phyloP scores from a whole-genome alignment of 37 sponge, comb jelly and placozoan species.

The Ephydatia muelleri region DNA sequence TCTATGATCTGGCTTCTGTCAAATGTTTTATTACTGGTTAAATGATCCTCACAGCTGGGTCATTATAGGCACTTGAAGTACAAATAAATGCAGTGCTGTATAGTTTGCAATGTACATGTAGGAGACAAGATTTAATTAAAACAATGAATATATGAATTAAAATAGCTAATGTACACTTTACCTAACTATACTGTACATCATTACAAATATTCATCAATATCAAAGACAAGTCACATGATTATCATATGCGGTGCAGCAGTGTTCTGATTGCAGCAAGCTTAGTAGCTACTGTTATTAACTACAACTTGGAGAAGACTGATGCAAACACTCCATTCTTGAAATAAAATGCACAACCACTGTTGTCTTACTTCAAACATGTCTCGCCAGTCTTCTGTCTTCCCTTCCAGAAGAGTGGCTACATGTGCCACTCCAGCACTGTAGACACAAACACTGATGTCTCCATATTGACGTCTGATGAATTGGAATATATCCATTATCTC shows the following conservation, averaged over 20 bases:
- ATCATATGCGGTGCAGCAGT: too few relatives aligned
- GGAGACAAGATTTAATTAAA: not conserved
- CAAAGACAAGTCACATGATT: too few relatives aligned
- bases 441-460: slow-evolving; percentile 76
- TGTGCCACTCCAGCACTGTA: slow-evolving; percentile 86
- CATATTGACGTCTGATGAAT: slow-evolving; percentile 39
- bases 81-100: not conserved
- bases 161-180: not conserved
- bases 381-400: slow-evolving; percentile 73
- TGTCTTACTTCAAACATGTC: slow-evolving; percentile 75
- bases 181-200: too few relatives aligned
- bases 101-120: not conserved
- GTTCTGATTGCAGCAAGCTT: too few relatives aligned
- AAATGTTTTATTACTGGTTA: too few relatives aligned
- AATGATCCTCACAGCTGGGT: not conserved
- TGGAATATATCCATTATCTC: slow-evolving; percentile 65
- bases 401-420: slow-evolving; percentile 51
- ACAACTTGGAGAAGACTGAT: too few relatives aligned
- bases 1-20: too few relatives aligned
- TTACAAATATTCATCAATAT: too few relatives aligned
- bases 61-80: not conserved
- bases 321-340: too few relatives aligned
- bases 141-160: not conserved
- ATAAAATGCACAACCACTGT: not conserved
- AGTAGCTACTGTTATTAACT: too few relatives aligned